Evolutionary conservation across 2,888 invertebrate genomes (phyloP), one percentile per base, ranked within the genome.

Genomic region (Hirtodrosophila histrioides): DNA sequence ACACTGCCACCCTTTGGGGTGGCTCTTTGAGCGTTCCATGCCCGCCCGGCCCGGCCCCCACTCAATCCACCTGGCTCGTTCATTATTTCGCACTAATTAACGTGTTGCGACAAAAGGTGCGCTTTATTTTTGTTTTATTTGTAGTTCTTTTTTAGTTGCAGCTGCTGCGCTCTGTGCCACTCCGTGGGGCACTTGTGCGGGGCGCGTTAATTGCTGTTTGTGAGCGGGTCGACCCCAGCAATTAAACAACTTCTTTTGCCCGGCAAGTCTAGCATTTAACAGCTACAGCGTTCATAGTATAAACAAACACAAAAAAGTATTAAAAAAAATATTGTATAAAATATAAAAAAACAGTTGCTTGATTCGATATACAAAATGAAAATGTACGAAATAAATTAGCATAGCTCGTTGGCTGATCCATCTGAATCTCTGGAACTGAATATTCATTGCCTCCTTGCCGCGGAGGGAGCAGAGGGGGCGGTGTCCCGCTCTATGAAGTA

Each of bases 61-160:
- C 10, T 8, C 17, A 27, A 27, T 27, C 12, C 5, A 2, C 17
- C 11, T 39, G 50, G 49, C 73, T 54, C 65, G 68, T 85, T 87
- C 65, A 85, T 83, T 83, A 83, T 87, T 83, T 73, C 58, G 83
- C 86, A 85, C 82, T 87, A 87, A 82, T 82, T 82, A 82, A 85
- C 76, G 76, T 65, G 66, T 62, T 64, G 88, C 87, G 73, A 82
- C 86, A 83, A 87, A 83, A 82, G 82, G 79, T 77, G 66, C 41
- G 57, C 62, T 71, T 17, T 17, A 17, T 17, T 17, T 17, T 4
- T 37, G 29, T 31, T 10, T 17, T 35, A 41, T 23, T 24, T 55
- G 46, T 46, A 11, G 46, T 51, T 57, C 29, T 35, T 45, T 43
- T 36, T 33, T n/a, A 51, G 31, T 27, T 68, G 60, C 60, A 54